Conservation (phyloP, 2,888 invertebrate genomes). For the Galerucella pusilla region DNA sequence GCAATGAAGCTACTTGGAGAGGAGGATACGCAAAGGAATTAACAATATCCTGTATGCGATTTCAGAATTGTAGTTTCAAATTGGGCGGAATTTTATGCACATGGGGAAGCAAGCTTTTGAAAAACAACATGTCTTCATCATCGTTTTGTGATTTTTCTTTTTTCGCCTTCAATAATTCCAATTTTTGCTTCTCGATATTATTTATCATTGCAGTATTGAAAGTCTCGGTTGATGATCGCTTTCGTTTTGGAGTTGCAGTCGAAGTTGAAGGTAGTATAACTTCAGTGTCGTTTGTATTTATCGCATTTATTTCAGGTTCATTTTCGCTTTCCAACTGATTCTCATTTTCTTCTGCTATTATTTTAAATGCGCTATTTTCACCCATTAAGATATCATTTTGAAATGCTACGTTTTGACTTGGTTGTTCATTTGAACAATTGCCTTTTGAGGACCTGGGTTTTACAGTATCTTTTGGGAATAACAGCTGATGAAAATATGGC, state of each 20-base stretch:
- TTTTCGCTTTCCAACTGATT: slow-evolving; percentile 9
- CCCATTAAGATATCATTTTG: background rate
- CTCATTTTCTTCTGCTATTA: slow-evolving; percentile 18
- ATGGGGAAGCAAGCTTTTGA: slow-evolving; percentile 4
- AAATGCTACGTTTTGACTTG: background rate
- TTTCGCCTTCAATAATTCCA: slow-evolving; percentile 19
- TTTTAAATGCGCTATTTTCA: background rate
- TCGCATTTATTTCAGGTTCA: slow-evolving; percentile 17
- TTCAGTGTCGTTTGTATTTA: background rate
- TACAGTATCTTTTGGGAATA: slow-evolving; percentile 29
- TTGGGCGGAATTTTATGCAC: background rate
- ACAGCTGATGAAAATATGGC: slow-evolving; percentile 22
- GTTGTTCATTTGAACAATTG: slow-evolving; percentile 1
- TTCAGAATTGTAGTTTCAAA: background rate
- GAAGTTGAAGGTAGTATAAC: slow-evolving; percentile 12
- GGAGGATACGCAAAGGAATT: background rate
- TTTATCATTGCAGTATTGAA: slow-evolving; percentile 18
- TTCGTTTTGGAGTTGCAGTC: slow-evolving; percentile 5
- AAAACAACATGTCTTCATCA: background rate
- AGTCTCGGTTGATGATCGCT: slow-evolving; percentile 3
- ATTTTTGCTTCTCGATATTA: slow-evolving; percentile 28
- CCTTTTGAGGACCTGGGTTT: slow-evolving; percentile 23
- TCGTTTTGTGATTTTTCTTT: background rate
- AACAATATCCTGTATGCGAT: background rate
- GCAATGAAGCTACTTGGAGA: background rate